These are phyloP conservation scores for Bungarus multicinctus DNA, from an alignment of 2,113 vertebrate genomes.

Conservation along the genomic window DNA sequence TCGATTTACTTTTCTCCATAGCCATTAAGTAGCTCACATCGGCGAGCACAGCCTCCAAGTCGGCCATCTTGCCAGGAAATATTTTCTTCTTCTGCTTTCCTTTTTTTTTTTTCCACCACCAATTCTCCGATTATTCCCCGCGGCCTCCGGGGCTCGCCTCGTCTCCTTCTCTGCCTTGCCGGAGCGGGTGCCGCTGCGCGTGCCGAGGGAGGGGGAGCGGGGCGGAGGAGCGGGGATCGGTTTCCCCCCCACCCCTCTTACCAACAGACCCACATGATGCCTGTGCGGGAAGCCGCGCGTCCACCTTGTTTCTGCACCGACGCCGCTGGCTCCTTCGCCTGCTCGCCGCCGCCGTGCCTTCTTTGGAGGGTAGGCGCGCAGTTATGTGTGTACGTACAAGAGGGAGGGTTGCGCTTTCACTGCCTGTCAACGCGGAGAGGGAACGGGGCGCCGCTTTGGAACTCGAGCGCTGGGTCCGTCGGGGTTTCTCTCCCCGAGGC, in stretches of 20 bases:
- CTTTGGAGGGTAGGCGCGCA: background rate
- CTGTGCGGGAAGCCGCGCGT: background rate
- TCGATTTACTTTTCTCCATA: constrained; percentile 78
- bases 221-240: background rate
- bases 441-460: background rate
- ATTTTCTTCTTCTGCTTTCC: constrained; percentile 2
- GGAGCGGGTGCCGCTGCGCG: background rate
- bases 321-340: background rate
- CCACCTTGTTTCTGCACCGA: background rate
- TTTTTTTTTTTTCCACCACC: background rate
- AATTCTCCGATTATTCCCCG: constrained; percentile 13
- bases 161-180: background rate
- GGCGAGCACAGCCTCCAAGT: constrained; percentile 76
- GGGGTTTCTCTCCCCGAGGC: background rate
- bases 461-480: background rate
- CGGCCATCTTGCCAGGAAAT: constrained; percentile 69
- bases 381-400: background rate
- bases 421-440: constrained; percentile 17
- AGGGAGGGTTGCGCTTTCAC: constrained; percentile 22
- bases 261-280: constrained; percentile 23
- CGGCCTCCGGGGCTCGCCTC: constrained; percentile 20
- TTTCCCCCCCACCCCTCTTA: constrained; percentile 17
- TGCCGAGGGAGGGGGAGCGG: background rate
- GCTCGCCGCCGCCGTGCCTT: background rate
- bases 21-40: constrained; percentile 79